A percentile compares a stretch with the other conserved stretches of the same genome.
Evolutionary conservation across 2,888 invertebrate genomes (phyloP).

Genomic region (Drosophila limbata): DNA sequence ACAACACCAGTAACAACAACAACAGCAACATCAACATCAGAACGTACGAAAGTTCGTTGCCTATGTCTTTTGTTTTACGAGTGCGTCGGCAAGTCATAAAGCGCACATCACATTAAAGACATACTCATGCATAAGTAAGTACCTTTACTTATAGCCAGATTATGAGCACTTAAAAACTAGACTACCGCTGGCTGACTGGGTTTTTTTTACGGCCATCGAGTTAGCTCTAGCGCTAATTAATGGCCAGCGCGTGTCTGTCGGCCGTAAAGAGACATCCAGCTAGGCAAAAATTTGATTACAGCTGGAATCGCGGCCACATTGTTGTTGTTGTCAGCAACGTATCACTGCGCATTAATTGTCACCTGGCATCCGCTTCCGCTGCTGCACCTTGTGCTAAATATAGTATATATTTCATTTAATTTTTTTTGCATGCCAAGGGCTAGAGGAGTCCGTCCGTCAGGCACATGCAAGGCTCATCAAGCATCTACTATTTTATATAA

Average conservation of each 20-base stretch:
- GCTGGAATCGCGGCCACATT: constrained; percentile 20
- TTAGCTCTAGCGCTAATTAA: constrained; percentile 47
- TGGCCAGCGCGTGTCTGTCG: constrained; percentile 58
- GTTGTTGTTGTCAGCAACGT: constrained; percentile 12
- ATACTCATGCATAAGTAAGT: constrained; percentile 16
- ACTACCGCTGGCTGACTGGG: constrained; percentile 17
- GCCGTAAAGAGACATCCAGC: constrained; percentile 58
- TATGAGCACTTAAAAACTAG: constrained; percentile 50
- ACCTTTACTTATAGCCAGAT: constrained; percentile 30
- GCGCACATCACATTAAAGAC: constrained; percentile 13
- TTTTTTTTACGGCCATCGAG: constrained; percentile 37
- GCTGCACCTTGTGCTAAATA: constrained; percentile 64
- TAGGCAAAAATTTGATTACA: constrained; percentile 50
- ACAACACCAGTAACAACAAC: constrained; percentile 19
- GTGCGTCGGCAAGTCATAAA: constrained; percentile 38
- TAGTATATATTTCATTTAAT: neutral
- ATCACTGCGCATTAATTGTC: constrained; percentile 58
- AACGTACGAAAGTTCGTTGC: constrained; percentile 58
- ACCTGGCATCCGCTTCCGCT: constrained; percentile 70
- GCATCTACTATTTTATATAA: constrained; percentile 49
- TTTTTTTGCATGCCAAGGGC: constrained; percentile 18
- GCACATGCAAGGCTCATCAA: constrained; percentile 54
- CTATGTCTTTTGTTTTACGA: constrained; percentile 75
- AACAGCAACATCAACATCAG: constrained; percentile 17
- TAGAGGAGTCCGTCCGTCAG: neutral